A percentile compares a stretch with the other conserved stretches of the same genome.
Evolutionary conservation across 2,888 invertebrate genomes (phyloP).

Genomic region (Cartodere bifasciata): DNA sequence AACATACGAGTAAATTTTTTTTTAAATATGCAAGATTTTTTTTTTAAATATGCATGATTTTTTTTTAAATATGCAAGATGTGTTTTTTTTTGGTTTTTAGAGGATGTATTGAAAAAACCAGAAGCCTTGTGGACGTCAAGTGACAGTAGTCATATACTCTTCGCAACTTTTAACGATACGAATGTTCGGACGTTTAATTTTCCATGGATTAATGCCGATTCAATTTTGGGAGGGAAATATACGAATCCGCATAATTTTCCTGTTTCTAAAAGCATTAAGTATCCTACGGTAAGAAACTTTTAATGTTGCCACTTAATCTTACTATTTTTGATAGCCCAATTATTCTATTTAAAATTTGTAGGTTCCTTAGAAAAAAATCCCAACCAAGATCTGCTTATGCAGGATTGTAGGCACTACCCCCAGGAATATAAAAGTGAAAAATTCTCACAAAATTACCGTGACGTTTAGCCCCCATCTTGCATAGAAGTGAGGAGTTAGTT

Average conservation of each 20-base stretch:
- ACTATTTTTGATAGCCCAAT: too few species aligned
- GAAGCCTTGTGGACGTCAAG: constrained; percentile 80
- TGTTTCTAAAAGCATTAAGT: constrained; percentile 64
- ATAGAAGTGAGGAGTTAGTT: too few species aligned
- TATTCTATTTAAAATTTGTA: too few species aligned
- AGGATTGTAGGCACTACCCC: too few species aligned
- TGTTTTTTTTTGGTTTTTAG: constrained; percentile 38
- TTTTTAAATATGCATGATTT: neutral
- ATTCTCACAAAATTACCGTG: too few species aligned
- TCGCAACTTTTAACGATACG: constrained; percentile 75
- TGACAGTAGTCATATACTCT: constrained; percentile 73
- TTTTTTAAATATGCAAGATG: neutral
- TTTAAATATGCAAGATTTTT: neutral
- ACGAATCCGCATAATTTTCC: constrained; percentile 51
- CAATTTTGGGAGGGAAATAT: constrained; percentile 46
- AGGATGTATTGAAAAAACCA: constrained; percentile 72
- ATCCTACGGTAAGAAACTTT: constrained; percentile 73
- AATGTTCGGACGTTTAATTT: constrained; percentile 64
- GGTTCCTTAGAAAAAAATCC: too few species aligned
- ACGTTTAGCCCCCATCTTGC: too few species aligned
- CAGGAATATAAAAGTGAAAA: too few species aligned
- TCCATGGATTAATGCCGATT: constrained; percentile 67
- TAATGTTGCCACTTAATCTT: too few species aligned
- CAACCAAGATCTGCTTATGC: too few species aligned
- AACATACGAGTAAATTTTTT: neutral